Percentiles rank a stretch among this genome's conserved stretches.
phyloP scores from a whole-genome alignment of 1,140 invertebrate genomes.

The Micrasema minimum region DNA sequence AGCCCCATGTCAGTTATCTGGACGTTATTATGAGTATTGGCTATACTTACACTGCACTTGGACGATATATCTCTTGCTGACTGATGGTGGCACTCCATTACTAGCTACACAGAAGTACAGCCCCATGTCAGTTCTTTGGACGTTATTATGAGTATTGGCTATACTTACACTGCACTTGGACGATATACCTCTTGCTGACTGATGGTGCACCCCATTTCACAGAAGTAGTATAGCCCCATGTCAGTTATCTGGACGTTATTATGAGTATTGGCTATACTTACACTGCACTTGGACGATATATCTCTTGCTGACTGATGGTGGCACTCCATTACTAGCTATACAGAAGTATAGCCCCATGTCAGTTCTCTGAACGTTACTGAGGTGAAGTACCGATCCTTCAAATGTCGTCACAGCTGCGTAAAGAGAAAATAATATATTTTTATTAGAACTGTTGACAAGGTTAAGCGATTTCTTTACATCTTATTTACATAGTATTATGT shows the following conservation, averaged over 20 bases:
- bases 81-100: slow-evolving; percentile 74
- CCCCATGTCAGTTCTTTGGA: slow-evolving; percentile 56
- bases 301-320: slow-evolving; percentile 75
- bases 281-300: slow-evolving; percentile 75
- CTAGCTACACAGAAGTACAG: slow-evolving; percentile 77
- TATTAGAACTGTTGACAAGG: too few species aligned
- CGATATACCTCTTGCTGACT: slow-evolving; percentile 75
- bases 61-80: slow-evolving; percentile 76
- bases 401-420: slow-evolving; percentile 38
- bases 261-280: too few species aligned
- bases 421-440: too few species aligned
- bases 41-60: too few species aligned
- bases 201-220: slow-evolving; percentile 75
- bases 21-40: slow-evolving; percentile 50
- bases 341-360: slow-evolving; percentile 72
- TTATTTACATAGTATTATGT: too few species aligned
- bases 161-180: slow-evolving; percentile 73
- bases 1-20: slow-evolving; percentile 78
- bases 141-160: background rate
- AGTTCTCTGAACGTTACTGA: slow-evolving; percentile 70
- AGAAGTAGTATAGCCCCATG: slow-evolving; percentile 82
- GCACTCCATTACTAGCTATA: slow-evolving; percentile 75
- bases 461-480: too few species aligned
- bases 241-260: slow-evolving; percentile 62
- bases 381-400: slow-evolving; percentile 43